Base-by-base conservation (phyloP, 2,797 vertebrate species). In the Sphaeramia orbicularis region DNA sequence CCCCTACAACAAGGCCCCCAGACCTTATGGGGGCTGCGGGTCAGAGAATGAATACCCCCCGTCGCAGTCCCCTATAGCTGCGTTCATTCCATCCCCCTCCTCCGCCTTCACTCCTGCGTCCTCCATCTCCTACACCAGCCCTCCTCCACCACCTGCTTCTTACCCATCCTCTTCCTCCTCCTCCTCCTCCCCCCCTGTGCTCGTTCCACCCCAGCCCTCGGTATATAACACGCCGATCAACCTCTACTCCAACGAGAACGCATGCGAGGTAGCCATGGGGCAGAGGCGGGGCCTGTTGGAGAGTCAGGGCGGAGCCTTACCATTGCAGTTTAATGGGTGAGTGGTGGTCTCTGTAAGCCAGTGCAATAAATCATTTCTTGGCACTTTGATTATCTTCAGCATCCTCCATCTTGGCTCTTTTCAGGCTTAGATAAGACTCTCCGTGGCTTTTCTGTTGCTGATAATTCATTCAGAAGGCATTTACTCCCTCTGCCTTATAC, bases 21-120 rank as follows among this genome's bases (percentile, higher is more conserved):
- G 94, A 75, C 95, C 95, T 0, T 97, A 95, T 18, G 93, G 83
- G 56, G 80, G 62, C n/a, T 85, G 55, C n/a, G 69, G 95, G 83
- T 91, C n/a, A 47, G 84, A 56, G 13, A 65, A 52, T 12, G 57
- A 83, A 24, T 79, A 85, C 59, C 78, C 80, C 47, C 62, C 86
- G 13, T 74, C 68, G 43, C 85, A 86, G 18, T 51, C 80, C 41
- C 79, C 92, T 40, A 88, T 93, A 76, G 93, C 94, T 86, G 95
- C 97, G 70, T 96, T 96, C 90, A 98, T 99, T 86, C 97, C 97
- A 18, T 98, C 98, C 58, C 95, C 96, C 0, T 95, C 95, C 69
- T 99, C 97, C 0, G 97, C 97, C 86, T 99, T 99, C 91, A 95
- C 95, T 54, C 96, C 95, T 69, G 95, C 96, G 86, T 95, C 95